These are phyloP conservation scores for Caenorhabditis parvicauda DNA, from an alignment of 2,888 invertebrate genomes.

Conservation along the genomic window DNA sequence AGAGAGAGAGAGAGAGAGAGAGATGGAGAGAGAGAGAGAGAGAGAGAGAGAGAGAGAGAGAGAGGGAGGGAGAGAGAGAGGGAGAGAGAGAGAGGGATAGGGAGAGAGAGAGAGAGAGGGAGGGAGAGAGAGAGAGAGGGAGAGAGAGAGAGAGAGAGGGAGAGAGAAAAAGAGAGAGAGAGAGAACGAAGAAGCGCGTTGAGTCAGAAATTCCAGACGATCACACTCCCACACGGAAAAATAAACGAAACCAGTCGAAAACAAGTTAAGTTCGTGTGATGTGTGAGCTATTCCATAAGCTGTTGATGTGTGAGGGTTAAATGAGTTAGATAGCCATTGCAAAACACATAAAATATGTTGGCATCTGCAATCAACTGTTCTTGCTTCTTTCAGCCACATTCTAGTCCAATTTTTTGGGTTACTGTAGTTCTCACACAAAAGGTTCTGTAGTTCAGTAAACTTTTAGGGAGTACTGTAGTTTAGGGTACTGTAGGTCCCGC, in stretches of 20 bases:
- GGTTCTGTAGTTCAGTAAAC: too few relatives aligned
- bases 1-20: neutral
- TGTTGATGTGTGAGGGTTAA: too few relatives aligned
- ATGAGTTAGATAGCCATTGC: too few relatives aligned
- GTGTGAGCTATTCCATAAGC: constrained; percentile 6
- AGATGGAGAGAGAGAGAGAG: neutral
- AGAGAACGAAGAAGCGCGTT: neutral
- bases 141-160: neutral
- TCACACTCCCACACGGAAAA: neutral
- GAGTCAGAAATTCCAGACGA: too few relatives aligned
- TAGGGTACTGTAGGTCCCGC: too few relatives aligned
- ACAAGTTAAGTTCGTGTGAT: constrained; percentile 11
- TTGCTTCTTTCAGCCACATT: too few relatives aligned
- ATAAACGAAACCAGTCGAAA: constrained; percentile 6
- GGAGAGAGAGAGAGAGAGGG: neutral
- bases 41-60: neutral
- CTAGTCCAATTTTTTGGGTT: too few relatives aligned
- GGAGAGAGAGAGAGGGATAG: neutral
- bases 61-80: neutral
- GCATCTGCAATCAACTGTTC: too few relatives aligned
- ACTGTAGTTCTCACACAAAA: too few relatives aligned
- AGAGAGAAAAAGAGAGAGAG: neutral
- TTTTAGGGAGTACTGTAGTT: too few relatives aligned
- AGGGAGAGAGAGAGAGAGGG: neutral
- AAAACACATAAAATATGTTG: too few relatives aligned